A percentile compares a stretch with the other conserved stretches of the same genome.
These are phyloP conservation scores for Drosophila ezoana DNA, from an alignment of 2,888 invertebrate genomes.

Conservation along the genomic window DNA sequence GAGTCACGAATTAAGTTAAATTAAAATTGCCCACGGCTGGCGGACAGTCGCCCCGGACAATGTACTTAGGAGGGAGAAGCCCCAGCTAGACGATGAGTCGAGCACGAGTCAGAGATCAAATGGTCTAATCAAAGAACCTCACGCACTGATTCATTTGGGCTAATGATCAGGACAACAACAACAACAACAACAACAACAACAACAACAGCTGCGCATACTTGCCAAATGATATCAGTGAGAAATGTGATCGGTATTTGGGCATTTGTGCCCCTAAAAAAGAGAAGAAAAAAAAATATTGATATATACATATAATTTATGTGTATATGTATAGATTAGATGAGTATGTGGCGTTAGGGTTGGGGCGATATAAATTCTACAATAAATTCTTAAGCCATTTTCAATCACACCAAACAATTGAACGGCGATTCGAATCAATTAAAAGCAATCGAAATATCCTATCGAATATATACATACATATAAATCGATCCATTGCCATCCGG, in stretches of 20 bases:
- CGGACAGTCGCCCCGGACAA: slow-evolving; percentile 37
- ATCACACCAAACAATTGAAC: slow-evolving; percentile 82
- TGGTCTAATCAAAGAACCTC: slow-evolving; percentile 63
- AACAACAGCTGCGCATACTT: slow-evolving; percentile 54
- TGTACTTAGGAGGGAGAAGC: slow-evolving; percentile 3
- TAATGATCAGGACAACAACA: slow-evolving; percentile 20
- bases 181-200: neutral
- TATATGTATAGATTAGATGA: slow-evolving; percentile 10
- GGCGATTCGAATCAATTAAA: slow-evolving; percentile 80
- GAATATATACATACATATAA: slow-evolving; percentile 66
- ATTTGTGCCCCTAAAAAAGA: slow-evolving; percentile 20
- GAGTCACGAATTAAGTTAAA: slow-evolving; percentile 77
- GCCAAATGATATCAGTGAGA: slow-evolving; percentile 62
- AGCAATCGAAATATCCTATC: slow-evolving; percentile 78
- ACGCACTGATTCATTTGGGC: slow-evolving; percentile 73
- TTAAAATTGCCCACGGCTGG: slow-evolving; percentile 45
- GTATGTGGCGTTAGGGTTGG: slow-evolving; percentile 8
- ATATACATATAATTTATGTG: slow-evolving; percentile 11
- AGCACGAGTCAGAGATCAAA: slow-evolving; percentile 63
- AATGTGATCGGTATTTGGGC: neutral
- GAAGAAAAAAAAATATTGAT: neutral
- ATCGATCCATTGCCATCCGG: slow-evolving; percentile 23
- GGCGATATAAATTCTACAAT: slow-evolving; percentile 75
- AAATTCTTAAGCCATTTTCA: slow-evolving; percentile 77
- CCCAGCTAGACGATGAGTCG: slow-evolving; percentile 24